Conservation (phyloP, 2,113 vertebrate species). For the Melierax canorus region DNA sequence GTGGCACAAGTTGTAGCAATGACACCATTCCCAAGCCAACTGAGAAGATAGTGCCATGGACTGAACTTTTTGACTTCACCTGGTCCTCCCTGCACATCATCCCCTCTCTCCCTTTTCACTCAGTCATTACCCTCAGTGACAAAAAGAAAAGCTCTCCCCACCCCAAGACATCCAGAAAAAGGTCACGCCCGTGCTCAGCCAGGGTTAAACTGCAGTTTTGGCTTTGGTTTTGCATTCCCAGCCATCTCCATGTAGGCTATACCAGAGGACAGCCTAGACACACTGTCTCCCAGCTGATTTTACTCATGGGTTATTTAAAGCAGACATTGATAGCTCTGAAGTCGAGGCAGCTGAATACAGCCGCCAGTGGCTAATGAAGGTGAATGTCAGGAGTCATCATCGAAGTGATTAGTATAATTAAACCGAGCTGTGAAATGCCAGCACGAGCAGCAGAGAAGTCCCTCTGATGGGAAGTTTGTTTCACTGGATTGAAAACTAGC, state of each 20-base stretch:
- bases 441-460: background rate
- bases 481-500: background rate
- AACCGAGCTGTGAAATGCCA: background rate
- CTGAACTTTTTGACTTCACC: background rate
- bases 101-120: background rate
- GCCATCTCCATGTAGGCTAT: background rate
- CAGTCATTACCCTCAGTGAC: background rate
- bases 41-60: background rate
- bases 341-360: background rate
- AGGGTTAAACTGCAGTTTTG: background rate
- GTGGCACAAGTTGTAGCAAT: background rate
- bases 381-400: slow-evolving; percentile 29
- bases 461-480: background rate
- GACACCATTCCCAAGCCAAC: background rate
- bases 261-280: slow-evolving; percentile 19
- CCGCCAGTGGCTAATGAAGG: slow-evolving; percentile 39
- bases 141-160: background rate
- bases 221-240: background rate
- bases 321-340: slow-evolving; percentile 38
- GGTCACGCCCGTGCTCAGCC: background rate
- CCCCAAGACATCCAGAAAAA: background rate
- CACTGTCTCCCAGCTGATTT: slow-evolving; percentile 28
- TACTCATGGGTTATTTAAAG: slow-evolving; percentile 54
- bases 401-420: slow-evolving; percentile 14
- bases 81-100: background rate